Percentiles rank a stretch among this genome's conserved stretches.
phyloP scores from a whole-genome alignment of 2,113 vertebrate species.

The Podarcis raffonei region DNA sequence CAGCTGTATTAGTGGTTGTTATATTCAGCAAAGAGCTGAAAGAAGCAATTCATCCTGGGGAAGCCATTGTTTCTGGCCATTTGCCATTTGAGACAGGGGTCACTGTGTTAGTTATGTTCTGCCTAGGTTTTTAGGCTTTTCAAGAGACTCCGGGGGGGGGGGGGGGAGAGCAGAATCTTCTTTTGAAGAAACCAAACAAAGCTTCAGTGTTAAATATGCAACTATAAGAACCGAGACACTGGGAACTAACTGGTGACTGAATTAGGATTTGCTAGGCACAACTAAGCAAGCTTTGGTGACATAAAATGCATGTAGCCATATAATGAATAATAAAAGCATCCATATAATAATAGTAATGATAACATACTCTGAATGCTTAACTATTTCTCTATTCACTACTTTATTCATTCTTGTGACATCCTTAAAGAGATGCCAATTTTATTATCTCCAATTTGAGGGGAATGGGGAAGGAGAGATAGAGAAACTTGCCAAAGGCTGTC shows the following conservation, averaged over 20 bases:
- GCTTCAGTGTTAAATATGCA: slow-evolving; percentile 9
- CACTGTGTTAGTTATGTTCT: neutral
- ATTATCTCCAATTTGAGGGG: neutral
- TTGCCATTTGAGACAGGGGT: slow-evolving; percentile 1
- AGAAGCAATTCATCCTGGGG: slow-evolving; percentile 4
- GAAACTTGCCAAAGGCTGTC: neutral
- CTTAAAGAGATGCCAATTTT: neutral
- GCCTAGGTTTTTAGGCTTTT: slow-evolving; percentile 12
- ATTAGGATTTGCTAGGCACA: neutral
- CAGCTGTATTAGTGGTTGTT: neutral
- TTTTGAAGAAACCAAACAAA: slow-evolving; percentile 3
- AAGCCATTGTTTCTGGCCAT: neutral
- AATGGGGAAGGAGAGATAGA: too few relatives aligned
- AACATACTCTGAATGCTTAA: neutral
- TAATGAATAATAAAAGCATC: neutral
- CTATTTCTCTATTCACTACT: neutral
- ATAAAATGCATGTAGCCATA: neutral
- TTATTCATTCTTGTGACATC: neutral
- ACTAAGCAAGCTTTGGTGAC: neutral
- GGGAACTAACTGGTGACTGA: neutral
- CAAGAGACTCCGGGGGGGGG: neutral
- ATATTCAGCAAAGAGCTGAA: slow-evolving; percentile 3
- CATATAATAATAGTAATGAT: neutral
- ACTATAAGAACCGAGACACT: neutral
- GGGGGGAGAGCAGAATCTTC: neutral